Evolutionary conservation across 2,888 invertebrate species (phyloP), one percentile per base, ranked within the genome.

Genomic region (Pasiphila rectangulata): DNA sequence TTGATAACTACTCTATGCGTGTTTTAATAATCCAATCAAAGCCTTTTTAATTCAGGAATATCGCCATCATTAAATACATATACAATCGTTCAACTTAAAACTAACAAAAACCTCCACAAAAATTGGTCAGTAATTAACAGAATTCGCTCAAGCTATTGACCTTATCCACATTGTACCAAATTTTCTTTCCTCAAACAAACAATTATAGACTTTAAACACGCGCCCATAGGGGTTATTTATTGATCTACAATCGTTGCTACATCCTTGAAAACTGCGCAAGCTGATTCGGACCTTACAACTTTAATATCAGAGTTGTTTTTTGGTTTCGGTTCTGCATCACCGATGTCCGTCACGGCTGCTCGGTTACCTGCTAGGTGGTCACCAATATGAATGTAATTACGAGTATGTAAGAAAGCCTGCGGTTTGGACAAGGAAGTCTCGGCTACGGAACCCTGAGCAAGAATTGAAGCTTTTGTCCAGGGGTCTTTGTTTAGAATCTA

Each of bases 361-460:
- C 67, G 75, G 65, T 57, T 83, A 83, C 83, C 83, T 83, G 83
- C 76, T 75, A 77, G 81, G 77, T 78, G 80, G 81, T 78, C 83
- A 83, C 82, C 82, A 81, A 84, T 85, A 85, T 72, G 75, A 84
- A 76, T 72, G 83, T 83, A 84, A 87, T 87, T 85, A 85, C 76
- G 79, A 77, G n/a, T 10, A 6, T 10, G 16, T 64, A 70, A 75
- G 74, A 79, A 79, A 79, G 77, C 71, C 64, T 81, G 83, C 70
- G 84, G 83, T 83, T 73, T 65, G 56, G 59, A 48, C 56, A 64
- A 81, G 83, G 83, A 83, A 83, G 79, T 75, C 69, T 66, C 69
- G 63, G 54, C 53, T 51, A 57, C 54, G 57, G 59, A 59, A 56
- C 56, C 40, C 47, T 52, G 44, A 42, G 34, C 53, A 53, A 49